phyloP scores from a whole-genome alignment of 2,888 invertebrate genomes.

The Scrobipalpa atriplicella region DNA sequence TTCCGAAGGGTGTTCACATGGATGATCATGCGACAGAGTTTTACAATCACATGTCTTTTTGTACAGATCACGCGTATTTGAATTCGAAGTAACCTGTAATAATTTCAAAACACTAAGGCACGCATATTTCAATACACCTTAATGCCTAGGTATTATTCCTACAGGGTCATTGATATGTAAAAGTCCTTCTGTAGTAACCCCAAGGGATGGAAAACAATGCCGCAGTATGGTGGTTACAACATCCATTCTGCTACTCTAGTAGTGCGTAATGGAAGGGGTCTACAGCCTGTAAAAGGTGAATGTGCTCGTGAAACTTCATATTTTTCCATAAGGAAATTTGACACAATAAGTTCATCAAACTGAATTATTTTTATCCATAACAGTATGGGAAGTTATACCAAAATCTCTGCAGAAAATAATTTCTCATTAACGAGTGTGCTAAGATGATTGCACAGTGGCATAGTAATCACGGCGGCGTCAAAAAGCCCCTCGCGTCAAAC shows the following conservation, averaged over 20 bases:
- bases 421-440: conserved; percentile 67
- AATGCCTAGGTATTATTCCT: too few relatives aligned
- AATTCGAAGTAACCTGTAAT: too few relatives aligned
- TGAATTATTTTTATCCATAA: too few relatives aligned
- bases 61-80: background rate
- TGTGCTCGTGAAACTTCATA: too few relatives aligned
- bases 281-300: too few relatives aligned
- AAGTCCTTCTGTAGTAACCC: too few relatives aligned
- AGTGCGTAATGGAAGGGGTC: background rate
- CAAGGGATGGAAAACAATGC: too few relatives aligned
- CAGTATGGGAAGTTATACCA: background rate
- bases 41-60: background rate
- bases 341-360: too few relatives aligned
- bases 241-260: background rate
- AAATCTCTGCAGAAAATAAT: conserved; percentile 46
- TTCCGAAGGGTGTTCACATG: background rate
- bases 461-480: conserved; percentile 72
- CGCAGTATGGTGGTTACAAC: background rate
- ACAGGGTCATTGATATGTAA: too few relatives aligned
- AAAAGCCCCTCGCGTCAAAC: conserved; percentile 49
- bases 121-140: too few relatives aligned
- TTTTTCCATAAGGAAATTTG: too few relatives aligned
- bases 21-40: background rate
- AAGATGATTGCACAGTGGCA: conserved; percentile 70
- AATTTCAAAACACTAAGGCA: too few relatives aligned